These are phyloP conservation scores for Drosophila navojoa DNA, from an alignment of 1,140 invertebrate species.

Conservation along the genomic window DNA sequence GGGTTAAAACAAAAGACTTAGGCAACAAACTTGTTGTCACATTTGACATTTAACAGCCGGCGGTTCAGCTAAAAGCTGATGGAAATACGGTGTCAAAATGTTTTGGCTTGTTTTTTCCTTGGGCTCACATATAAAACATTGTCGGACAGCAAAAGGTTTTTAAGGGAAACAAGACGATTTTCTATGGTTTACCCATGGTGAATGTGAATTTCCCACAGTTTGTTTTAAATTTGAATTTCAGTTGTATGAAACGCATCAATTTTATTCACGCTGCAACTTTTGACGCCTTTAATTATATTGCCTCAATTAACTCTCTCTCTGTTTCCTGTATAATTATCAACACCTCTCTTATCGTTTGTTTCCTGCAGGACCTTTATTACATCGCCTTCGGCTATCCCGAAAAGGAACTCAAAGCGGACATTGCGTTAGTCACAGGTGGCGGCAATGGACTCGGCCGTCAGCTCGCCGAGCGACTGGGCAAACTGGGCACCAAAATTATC, in stretches of 20 bases:
- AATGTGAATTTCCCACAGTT: background rate
- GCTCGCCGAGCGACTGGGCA: conserved; percentile 91
- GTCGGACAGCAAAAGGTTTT: background rate
- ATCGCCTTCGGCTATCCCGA: conserved; percentile 85
- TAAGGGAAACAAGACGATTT: background rate
- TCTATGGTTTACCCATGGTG: background rate
- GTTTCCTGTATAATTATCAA: conserved; percentile 34
- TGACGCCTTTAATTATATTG: background rate
- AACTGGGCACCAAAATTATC: conserved; percentile 91
- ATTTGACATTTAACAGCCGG: conserved; percentile 28
- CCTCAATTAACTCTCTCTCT: conserved; percentile 27
- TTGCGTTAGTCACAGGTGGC: conserved; percentile 94
- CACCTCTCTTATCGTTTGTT: conserved; percentile 28
- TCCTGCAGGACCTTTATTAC: conserved; percentile 84
- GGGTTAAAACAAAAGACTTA: conserved; percentile 52
- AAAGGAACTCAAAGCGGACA: conserved; percentile 88
- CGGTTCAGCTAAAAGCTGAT: conserved; percentile 1
- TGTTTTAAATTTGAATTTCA: background rate
- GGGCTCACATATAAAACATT: background rate
- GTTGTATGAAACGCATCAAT: too few species aligned
- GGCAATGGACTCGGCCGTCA: conserved; percentile 94
- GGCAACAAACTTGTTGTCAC: conserved; percentile 38
- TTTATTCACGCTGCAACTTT: background rate
- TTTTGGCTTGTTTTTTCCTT: background rate
- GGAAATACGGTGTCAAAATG: background rate